These are phyloP conservation scores for Bradypodion pumilum DNA, from an alignment of 2,797 vertebrate genomes.

Conservation along the genomic window DNA sequence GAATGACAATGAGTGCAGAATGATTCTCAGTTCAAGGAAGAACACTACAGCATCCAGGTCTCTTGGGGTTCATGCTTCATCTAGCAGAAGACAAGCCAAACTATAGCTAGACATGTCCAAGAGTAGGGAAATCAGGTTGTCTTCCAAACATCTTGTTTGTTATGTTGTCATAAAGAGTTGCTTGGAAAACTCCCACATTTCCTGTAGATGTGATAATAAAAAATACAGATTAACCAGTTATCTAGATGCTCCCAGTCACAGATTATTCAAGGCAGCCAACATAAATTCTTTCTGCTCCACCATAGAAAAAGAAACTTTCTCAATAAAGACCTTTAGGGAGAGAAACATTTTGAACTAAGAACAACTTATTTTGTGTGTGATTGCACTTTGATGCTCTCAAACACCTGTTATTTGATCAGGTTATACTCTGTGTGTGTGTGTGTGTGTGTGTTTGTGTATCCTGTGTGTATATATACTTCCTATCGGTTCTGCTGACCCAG, in stretches of 20 bases:
- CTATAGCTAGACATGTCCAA: constrained; percentile 49
- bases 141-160: constrained; percentile 51
- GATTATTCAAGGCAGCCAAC: neutral
- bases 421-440: no score
- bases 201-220: constrained; percentile 18
- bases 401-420: no score
- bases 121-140: constrained; percentile 50
- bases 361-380: no score
- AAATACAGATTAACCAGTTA: constrained; percentile 40
- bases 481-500: neutral
- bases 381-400: no score
- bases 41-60: constrained; percentile 28
- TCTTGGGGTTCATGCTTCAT: constrained; percentile 62
- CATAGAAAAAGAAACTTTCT: neutral
- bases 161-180: constrained; percentile 44
- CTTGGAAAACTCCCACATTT: constrained; percentile 30
- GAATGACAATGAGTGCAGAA: constrained; percentile 35
- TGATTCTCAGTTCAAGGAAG: constrained; percentile 27
- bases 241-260: constrained; percentile 3
- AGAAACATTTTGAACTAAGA: no score
- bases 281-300: neutral
- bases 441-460: no score
- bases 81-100: constrained; percentile 64
- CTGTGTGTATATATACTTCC: no score
- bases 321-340: no score